phyloP scores from a whole-genome alignment of 2,888 invertebrate species.

The Phyto melanocephala region DNA sequence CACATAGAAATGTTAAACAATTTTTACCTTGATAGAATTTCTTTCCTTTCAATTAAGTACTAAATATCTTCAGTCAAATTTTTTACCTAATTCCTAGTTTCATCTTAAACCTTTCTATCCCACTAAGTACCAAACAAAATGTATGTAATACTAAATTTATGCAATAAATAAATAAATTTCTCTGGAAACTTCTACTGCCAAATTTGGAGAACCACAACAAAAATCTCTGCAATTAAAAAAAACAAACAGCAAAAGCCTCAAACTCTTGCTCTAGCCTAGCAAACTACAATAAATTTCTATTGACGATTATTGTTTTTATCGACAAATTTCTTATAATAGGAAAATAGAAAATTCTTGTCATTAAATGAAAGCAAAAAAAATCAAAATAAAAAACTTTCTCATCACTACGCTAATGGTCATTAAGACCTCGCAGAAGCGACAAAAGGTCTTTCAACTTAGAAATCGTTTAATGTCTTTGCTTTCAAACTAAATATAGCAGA shows the following conservation, averaged over 20 bases:
- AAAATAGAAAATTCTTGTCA: constrained; percentile 50
- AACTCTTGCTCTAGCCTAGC: neutral
- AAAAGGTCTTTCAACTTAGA: constrained; percentile 64
- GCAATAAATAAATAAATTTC: neutral
- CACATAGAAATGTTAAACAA: no score
- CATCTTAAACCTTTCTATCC: neutral
- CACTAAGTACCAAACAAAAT: no score
- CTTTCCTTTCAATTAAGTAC: no score
- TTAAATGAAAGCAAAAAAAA: constrained; percentile 53
- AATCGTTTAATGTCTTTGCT: constrained; percentile 5
- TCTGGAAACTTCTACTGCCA: neutral
- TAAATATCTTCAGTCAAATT: no score
- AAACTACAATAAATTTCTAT: constrained; percentile 24
- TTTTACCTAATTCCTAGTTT: neutral
- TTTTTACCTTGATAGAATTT: no score
- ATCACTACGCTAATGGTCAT: constrained; percentile 21
- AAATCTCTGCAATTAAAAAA: constrained; percentile 1
- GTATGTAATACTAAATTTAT: no score
- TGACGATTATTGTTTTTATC: constrained; percentile 22
- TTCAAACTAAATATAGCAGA: constrained; percentile 48
- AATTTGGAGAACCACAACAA: constrained; percentile 1
- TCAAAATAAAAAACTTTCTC: constrained; percentile 56
- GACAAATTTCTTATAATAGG: constrained; percentile 23
- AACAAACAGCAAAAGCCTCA: neutral
- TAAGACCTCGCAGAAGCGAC: constrained; percentile 13